Evolutionary conservation across 1,140 invertebrate species (phyloP), one percentile per base, ranked within the genome.

Genomic region (Trissolcus basalis): DNA sequence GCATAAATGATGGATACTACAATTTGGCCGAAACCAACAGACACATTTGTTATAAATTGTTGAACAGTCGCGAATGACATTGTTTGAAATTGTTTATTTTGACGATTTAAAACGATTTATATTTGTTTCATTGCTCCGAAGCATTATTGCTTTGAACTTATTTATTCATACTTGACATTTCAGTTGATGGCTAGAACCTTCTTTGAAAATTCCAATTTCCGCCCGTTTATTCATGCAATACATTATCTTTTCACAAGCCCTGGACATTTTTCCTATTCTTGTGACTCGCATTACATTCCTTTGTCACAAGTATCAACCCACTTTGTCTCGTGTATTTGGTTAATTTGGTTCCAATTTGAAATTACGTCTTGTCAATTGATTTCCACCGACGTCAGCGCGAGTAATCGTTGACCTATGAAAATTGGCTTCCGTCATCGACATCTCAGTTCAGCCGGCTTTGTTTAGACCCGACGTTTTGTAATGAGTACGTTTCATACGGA

Each of bases 101-200:
- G 2, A 3, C 43, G 43, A 10, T 7, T 27, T 49, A 64, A 65
- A 75, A 75, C 75, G 71, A 79, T 79, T 79, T 79, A 79, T 75
- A 72, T 43, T 39, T 56, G 67, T 33, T 50, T 63, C 41, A 19
- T 16, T 44, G 65, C 63, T 6, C 19, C 6, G 54, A 78, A 60
- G 53, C 67, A 75, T 68, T 51, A 61, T 71, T 72, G 45, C 60
- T 79, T 79, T 72, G 73, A 75, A 79, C 75, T 79, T 79, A 79
- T 79, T 75, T 79, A 79, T 79, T 79, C 77, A 74, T 76, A 74
- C 77, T 79, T 72, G 72, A 79, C 77, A 75, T 79, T 79, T 72
- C 50, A 51, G 77, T 53, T 10, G 50, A 58, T 44, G 68, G 59
- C 71, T 75, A 58, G 51, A 72, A 59, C 63, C 43, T 65, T 72